Percentiles rank a stretch among this genome's conserved stretches.
Evolutionary conservation across 92 coral and sea anemone genomes (phyloP).

Genomic region (Nematostella vectensis): DNA sequence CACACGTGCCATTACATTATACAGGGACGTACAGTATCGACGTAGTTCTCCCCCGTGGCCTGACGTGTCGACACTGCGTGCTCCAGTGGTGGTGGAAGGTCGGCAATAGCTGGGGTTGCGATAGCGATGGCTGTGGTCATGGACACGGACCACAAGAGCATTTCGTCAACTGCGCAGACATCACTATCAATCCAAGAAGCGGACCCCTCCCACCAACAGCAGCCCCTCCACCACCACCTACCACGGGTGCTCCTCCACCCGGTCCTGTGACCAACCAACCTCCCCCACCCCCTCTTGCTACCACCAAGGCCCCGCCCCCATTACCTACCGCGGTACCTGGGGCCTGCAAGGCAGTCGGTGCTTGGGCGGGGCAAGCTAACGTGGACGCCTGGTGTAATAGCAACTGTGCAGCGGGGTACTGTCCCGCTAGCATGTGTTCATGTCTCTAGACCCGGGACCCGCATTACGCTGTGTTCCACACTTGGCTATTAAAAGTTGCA

Average conservation of each 20-base stretch:
- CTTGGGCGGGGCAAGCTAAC: slow-evolving; percentile 19
- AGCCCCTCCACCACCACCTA: slow-evolving; percentile 34
- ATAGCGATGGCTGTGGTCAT: slow-evolving; percentile 47
- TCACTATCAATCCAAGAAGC: slow-evolving; percentile 23
- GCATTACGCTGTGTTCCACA: no score
- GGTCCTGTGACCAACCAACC: slow-evolving; percentile 2
- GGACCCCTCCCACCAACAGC: slow-evolving; percentile 17
- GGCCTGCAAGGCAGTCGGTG: slow-evolving; percentile 37
- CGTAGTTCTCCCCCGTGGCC: slow-evolving; percentile 54
- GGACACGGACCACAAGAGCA: slow-evolving; percentile 71
- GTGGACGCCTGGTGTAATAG: slow-evolving; percentile 59
- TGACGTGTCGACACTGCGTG: slow-evolving; percentile 83
- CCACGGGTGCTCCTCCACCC: slow-evolving; percentile 18
- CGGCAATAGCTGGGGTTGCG: no score
- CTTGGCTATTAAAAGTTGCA: no score
- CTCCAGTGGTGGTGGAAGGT: slow-evolving; percentile 94
- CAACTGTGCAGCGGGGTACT: slow-evolving; percentile 40
- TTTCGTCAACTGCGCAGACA: slow-evolving; percentile 82
- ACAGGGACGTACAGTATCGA: slow-evolving; percentile 28
- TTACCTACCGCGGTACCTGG: slow-evolving; percentile 9
- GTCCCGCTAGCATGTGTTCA: slow-evolving; percentile 17
- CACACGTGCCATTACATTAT: no score
- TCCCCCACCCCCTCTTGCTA: slow-evolving; percentile 2
- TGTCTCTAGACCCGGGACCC: no score
- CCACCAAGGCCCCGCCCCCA: slow-evolving; percentile 2